Base-by-base conservation (phyloP, 2,888 invertebrate genomes). In the Gerris lacustris region DNA sequence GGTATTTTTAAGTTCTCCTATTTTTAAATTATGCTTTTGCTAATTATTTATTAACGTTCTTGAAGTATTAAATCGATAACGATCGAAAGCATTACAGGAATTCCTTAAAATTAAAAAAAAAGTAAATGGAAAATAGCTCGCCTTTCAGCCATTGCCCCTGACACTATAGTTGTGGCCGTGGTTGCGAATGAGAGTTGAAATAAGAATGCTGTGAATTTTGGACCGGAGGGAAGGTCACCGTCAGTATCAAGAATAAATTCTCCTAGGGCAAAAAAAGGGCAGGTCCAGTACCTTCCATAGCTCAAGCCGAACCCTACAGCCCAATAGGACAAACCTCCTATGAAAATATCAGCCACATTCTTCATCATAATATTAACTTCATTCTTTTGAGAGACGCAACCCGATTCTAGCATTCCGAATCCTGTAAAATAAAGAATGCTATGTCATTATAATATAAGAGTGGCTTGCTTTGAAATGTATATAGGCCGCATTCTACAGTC, bases 301-400 rank as follows among this genome's bases (percentile, higher is more conserved):
- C 94, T 93, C 81, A 96, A 84, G 0, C 93, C 95, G 80, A 91
- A 96, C 0, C 96, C 96, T 79, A 96, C 94, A 55, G 92, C 85
- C 96, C 96, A 97, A 81, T 96, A 96, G 0, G 94, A 94, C 15
- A 94, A 80, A 72, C 94, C 96, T 5, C 96, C 96, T 31, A 96
- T 84, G 0, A 94, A 91, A 69, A 96, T 94, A 77, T 96, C 96
- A 0, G 93, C 91, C 0, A 94, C 88, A 78, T 96, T 96, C 80
- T 96, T 96, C 90, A 96, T 94, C 96, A 96, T 96, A 72, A 97
- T 95, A 79, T 96, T 96, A 0, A 94, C 94, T 83, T 96, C 95
- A 79, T 96, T 96, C 81, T 95, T 94, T 69, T 92, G 85, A 0
- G 93, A 93, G 0, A 96, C 95, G 77, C 91, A 92, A 2, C 96